These are phyloP conservation scores for Cyrtorhinus lividipennis DNA, from an alignment of 1,140 invertebrate species.

Conservation along the genomic window DNA sequence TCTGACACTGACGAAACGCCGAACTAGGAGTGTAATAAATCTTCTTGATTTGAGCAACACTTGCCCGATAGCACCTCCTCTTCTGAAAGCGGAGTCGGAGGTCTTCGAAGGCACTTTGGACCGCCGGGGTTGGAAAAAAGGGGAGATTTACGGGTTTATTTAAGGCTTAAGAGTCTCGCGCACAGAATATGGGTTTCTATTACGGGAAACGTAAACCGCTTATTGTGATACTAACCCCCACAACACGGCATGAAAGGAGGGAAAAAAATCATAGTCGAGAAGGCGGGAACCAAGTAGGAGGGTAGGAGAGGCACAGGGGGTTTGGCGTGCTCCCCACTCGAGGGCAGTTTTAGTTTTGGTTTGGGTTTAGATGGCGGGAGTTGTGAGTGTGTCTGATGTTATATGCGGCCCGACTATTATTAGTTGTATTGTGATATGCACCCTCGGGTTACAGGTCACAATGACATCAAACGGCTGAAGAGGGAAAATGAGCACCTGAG, in stretches of 20 bases:
- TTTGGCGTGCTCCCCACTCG: neutral
- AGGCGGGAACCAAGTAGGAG: neutral
- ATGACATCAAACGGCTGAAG: slow-evolving; percentile 72
- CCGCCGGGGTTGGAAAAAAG: neutral
- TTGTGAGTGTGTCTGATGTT: neutral
- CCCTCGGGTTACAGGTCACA: slow-evolving; percentile 47
- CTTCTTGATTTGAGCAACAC: too few relatives aligned
- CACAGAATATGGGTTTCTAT: too few relatives aligned
- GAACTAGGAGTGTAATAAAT: too few relatives aligned
- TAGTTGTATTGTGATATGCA: slow-evolving; percentile 12
- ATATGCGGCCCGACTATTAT: neutral
- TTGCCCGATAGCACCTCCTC: too few relatives aligned
- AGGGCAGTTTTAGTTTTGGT: neutral
- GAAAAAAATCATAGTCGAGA: neutral
- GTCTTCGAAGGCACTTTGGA: too few relatives aligned
- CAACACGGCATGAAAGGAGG: too few relatives aligned
- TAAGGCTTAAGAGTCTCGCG: too few relatives aligned
- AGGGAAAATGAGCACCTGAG: slow-evolving; percentile 73
- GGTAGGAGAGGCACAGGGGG: neutral
- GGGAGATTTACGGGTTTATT: neutral
- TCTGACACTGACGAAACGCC: too few relatives aligned
- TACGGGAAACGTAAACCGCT: neutral
- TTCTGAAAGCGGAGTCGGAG: too few relatives aligned
- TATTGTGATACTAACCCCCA: neutral
- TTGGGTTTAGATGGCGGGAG: slow-evolving; percentile 5